These are phyloP conservation scores for Dreissena rostriformis DNA, from an alignment of 1,140 invertebrate genomes.

Conservation along the genomic window DNA sequence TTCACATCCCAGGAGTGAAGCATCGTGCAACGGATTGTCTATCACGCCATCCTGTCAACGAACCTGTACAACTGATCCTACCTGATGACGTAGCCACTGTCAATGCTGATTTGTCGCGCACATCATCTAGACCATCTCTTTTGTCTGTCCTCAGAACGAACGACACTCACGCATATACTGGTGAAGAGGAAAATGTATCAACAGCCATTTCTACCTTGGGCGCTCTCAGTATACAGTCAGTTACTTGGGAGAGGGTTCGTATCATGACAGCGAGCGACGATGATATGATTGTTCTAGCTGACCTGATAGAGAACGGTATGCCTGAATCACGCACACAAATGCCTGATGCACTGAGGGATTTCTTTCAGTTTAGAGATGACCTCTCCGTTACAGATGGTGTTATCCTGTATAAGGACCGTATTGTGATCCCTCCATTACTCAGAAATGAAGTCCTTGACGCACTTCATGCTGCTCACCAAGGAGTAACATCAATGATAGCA, in stretches of 20 bases:
- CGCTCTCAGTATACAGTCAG: not conserved
- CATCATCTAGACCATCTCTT: not conserved
- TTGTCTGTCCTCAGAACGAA: not conserved
- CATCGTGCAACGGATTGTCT: constrained; percentile 39
- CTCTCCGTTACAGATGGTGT: constrained; percentile 53
- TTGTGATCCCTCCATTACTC: constrained; percentile 32
- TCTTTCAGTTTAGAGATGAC: constrained; percentile 51
- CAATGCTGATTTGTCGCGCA: not conserved
- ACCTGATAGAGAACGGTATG: constrained; percentile 54
- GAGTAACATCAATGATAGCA: constrained; percentile 48
- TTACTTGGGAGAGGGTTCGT: constrained; percentile 28
- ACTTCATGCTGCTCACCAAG: constrained; percentile 60
- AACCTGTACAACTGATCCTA: constrained; percentile 16
- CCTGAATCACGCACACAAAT: constrained; percentile 29
- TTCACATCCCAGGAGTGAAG: constrained; percentile 54
- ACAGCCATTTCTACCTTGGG: not conserved
- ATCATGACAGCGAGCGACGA: constrained; percentile 54
- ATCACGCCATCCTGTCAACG: constrained; percentile 44
- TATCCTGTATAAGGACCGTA: constrained; percentile 54
- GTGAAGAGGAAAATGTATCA: not conserved
- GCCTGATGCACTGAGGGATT: constrained; percentile 41
- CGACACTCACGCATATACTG: not conserved
- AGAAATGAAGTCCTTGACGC: constrained; percentile 8
- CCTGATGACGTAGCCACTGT: constrained; percentile 47
- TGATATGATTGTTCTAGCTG: constrained; percentile 39